Base-by-base conservation (phyloP, 2,888 invertebrate species). In the Matsumyia berberina region DNA sequence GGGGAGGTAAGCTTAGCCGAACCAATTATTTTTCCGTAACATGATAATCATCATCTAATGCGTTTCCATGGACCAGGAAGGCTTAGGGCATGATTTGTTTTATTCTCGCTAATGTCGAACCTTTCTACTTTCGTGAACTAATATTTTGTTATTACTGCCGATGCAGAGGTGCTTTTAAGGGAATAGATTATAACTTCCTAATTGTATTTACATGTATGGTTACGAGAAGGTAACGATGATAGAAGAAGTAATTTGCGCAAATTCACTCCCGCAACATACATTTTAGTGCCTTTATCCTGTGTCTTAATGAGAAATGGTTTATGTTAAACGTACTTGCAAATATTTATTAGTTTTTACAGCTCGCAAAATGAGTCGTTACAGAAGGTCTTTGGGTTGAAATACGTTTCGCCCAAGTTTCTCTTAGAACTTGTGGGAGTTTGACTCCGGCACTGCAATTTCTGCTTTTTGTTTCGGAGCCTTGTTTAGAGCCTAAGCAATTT, bases 101-200 rank as follows among this genome's bases (percentile, higher is more conserved):
- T 39, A 24, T n/a, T 24, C 2, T 12, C 9, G n/a, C 29, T 5
- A 8, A 29, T 6, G 24, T 60, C 31, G 12, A 44, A 8, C n/a
- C 15, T 60, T 9, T 44, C 15, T 24, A 8, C 8, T 6, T 0
- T 12, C n/a, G n/a, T 29, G 12, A 42, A 12, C 8, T 9, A 31
- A 60, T 60, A 9, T 9, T 62, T 24, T 39, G 42, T 19, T 31
- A 31, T 62, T 31, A 44, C 15, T 44, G 11, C 1, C n/a, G 15
- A 5, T 44, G 31, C 57, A 57, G 31, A 57, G 33, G 60, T 62
- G 11, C 44, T 33, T 62, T 62, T 46, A 62, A 62, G 44, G 44
- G 44, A 62, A 12, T 12, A 58, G 29, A n/a, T 31, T 1, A 11
- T 31, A n/a, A 9, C n/a, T n/a, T 8, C 0, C 29, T 60, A 12